Evolutionary conservation across 2,888 invertebrate genomes (phyloP), one percentile per base, ranked within the genome.

Genomic region (Metalampra italica): DNA sequence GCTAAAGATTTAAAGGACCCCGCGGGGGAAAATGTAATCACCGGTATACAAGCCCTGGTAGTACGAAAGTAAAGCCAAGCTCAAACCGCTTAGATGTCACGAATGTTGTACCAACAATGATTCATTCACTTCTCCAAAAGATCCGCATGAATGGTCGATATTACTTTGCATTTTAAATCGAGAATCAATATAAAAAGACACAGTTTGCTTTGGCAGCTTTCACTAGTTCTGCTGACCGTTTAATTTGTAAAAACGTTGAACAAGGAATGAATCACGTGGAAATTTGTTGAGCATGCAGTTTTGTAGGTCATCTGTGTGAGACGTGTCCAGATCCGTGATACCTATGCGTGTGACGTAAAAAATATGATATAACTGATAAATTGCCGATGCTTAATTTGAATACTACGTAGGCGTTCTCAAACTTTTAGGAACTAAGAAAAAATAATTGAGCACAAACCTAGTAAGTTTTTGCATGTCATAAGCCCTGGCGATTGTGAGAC

Each of bases 91-190:
- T 29, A 15, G 14, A 32, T 12, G 13, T 30, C 37, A 48, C 52
- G 52, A 60, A 60, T 67, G 58, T 60, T 66, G 48, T 59, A 53
- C 52, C 47, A 55, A 60, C 47, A 51, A 66, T 79, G 78, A 78
- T 69, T 82, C 78, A 82, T 78, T 75, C 70, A 76, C 70, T 73
- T 77, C 70, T 75, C 69, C 55, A 39, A 44, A 14, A 52, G 47
- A 59, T 60, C 60, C 54, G 49, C 46, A 59, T 72, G 65, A 73
- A 71, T 68, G 68, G 49, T 34, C 38, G 12, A 46, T 12, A 36
- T n/a, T n/a, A n/a, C n/a, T 41, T 15, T 42, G 42, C 9, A 63
- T 57, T 58, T 48, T 48, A 48, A 50, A 57, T 60, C 53, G 29
- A 42, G 62, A 53, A 40, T n/a, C 44, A 47, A 48, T 14, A 29